Evolutionary conservation across 2,888 invertebrate genomes (phyloP), one percentile per base, ranked within the genome.

Genomic region (Tetragonula carbonaria): DNA sequence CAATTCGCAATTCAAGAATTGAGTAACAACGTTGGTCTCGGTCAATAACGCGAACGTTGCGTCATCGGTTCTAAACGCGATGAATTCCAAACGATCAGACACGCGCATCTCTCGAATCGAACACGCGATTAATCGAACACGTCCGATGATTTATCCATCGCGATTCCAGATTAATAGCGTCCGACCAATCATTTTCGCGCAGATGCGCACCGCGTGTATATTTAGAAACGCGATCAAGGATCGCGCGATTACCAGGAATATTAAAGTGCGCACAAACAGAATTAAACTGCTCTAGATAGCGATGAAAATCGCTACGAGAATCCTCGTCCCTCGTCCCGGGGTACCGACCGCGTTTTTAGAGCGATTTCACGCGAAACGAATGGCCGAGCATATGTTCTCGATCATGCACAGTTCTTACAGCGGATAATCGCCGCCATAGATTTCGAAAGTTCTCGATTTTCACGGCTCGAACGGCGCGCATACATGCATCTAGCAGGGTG

Each of bases 361-460:
- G 18, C 68, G 50, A 78, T 78, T 79, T 68, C 73, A 18, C 50
- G 65, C 57, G 80, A 82, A 55, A 67, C 38, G 76, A 53, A 75
- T 50, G 21, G 62, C 45, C 66, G 18, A 38, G 71, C 82, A 82
- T 71, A 55, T 81, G 82, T 83, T 82, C 82, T 83, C 82, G 76
- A 83, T 83, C 82, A 72, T 67, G 23, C 82, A 66, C 16, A 16
- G 63, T 50, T 67, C 62, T n/a, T 50, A 33, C 59, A n/a, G 50
- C 71, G 84, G 62, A 57, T 77, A 84, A 84, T 85, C 84, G 67
- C 57, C 53, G 71, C 62, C 76, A 68, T 83, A 75, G 82, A 68
- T 88, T 86, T 74, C 74, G 38, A 66, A 76, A 82, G 74, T 86
- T 78, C 65, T 81, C 80, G 81, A 85, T 87, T 88, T 90, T 82